Conservation (phyloP, 2,797 vertebrate genomes). For the Thaleichthys pacificus region DNA sequence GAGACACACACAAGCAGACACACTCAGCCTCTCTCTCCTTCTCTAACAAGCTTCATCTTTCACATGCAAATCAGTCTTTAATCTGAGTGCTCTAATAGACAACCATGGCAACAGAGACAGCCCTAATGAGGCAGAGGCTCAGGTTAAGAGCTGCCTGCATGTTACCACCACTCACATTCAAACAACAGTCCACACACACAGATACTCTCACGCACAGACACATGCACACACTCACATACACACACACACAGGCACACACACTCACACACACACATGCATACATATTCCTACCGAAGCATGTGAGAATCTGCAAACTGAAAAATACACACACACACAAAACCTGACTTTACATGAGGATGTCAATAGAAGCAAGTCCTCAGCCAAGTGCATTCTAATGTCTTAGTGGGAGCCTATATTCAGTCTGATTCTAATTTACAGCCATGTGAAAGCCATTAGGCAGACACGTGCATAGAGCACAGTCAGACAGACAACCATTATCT, state of each 20-base stretch:
- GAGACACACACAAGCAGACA: not conserved
- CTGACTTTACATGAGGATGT: too few relatives aligned
- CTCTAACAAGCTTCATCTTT: conserved; percentile 61
- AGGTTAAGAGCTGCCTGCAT: conserved; percentile 72
- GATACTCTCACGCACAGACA: conserved; percentile 1
- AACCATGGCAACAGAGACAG: conserved; percentile 79
- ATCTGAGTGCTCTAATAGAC: conserved; percentile 78
- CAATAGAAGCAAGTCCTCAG: conserved; percentile 3
- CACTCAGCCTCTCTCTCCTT: conserved; percentile 31
- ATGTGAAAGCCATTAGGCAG: conserved; percentile 71
- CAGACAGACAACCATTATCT: too few relatives aligned
- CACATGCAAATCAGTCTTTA: conserved; percentile 81
- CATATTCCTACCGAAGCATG: not conserved
- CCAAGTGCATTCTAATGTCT: not conserved
- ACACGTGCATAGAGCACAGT: conserved; percentile 56
- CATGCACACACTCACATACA: conserved; percentile 8
- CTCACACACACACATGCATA: conserved; percentile 10
- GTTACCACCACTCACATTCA: conserved; percentile 48
- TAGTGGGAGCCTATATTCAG: not conserved
- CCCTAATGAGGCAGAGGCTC: conserved; percentile 78
- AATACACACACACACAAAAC: conserved; percentile 11
- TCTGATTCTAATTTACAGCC: conserved; percentile 59
- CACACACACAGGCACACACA: conserved; percentile 2
- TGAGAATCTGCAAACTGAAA: not conserved
- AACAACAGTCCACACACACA: conserved; percentile 62